These are phyloP conservation scores for Poecile montanus DNA, from an alignment of 2,797 vertebrate species.

Conservation along the genomic window DNA sequence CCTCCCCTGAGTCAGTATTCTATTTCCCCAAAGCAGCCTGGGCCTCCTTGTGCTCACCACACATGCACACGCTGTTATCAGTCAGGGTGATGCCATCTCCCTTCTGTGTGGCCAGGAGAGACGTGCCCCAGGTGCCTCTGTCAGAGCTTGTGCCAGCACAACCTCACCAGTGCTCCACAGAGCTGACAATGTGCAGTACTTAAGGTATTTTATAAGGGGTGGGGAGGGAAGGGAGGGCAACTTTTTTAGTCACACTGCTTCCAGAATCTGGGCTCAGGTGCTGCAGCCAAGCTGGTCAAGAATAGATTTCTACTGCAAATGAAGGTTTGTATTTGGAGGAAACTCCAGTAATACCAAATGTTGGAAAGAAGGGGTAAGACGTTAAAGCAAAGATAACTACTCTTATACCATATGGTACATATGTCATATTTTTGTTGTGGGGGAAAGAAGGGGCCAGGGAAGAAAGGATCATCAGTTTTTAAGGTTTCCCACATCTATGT, in stretches of 20 bases:
- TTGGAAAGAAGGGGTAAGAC: not conserved
- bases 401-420: not conserved
- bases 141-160: constrained; percentile 14
- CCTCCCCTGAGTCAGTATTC: not conserved
- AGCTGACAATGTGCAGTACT: not conserved
- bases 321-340: not conserved
- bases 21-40: not conserved
- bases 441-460: not conserved
- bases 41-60: not conserved
- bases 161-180: not conserved
- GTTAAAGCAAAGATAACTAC: not conserved
- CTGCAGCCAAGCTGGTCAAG: not conserved
- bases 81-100: not conserved
- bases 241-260: not conserved
- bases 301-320: not conserved
- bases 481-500: not conserved
- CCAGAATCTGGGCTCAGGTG: not conserved
- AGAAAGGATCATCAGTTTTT: not conserved
- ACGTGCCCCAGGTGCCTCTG: not conserved
- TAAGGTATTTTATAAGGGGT: not conserved
- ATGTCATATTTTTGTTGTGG: not conserved
- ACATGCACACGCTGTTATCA: not conserved
- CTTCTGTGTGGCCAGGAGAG: not conserved
- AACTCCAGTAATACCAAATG: not conserved
- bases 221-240: not conserved